Base-by-base conservation (phyloP, 2,113 vertebrate genomes). In the Lanius collurio region DNA sequence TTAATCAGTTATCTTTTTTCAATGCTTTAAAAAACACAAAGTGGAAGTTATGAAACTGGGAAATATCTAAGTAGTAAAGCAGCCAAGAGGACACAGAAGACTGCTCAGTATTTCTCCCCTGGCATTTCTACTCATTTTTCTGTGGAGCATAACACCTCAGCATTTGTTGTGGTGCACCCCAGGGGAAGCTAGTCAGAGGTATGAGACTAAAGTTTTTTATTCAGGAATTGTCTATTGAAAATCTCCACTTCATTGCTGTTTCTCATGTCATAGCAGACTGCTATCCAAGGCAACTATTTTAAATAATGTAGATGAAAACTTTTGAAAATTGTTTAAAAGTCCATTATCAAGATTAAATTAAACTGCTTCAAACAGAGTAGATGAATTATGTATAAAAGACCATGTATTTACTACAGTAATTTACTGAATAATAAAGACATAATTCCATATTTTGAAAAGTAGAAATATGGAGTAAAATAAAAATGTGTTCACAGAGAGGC, bases 271-370 rank as follows among this genome's bases (percentile, higher is more conserved):
- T n/a, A 62, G 20, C 6, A 84, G 26, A 26, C 31, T 70, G 50
- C 17, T 74, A 21, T n/a, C 14, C 79, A 77, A 82, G 37, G 18
- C 41, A 92, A 70, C 7, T 70, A 12, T 84, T 89, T 81, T 93
- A 93, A 96, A 89, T 92, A 94, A 92, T 82, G 79, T 49, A 79
- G 53, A 78, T 7, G 15, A 57, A 87, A 95, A 85, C 62, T 83
- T 83, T 8, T 90, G 73, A 84, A 92, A 95, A 76, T 50, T 93
- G 37, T 24, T 78, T 87, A 67, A 33, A 94, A 82, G 17, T 73
- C 65, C 62, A 87, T 95, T 92, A 93, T 69, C 37, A 83, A 79
- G 59, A 93, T 70, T 85, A 85, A 95, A 85, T 30, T 63, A 84
- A 86, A 31, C 30, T 80, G 56, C 42, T 89, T 84, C 35, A 84